Evolutionary conservation across 2,797 vertebrate species (phyloP).

Genomic region (Lepilemur septentrionalis): DNA sequence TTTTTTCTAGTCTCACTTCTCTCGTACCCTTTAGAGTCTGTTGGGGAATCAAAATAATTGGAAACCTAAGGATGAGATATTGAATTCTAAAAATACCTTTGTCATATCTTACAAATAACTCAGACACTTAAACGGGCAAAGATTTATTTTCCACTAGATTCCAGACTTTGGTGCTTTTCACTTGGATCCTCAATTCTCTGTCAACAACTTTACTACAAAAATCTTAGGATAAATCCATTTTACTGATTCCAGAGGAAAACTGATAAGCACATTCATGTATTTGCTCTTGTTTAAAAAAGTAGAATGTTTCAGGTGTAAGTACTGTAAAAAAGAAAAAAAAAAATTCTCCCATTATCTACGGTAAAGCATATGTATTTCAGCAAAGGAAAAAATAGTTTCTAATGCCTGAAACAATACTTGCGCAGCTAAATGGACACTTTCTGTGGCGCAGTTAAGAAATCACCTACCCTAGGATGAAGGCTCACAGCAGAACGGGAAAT

Average conservation of each 20-base stretch:
- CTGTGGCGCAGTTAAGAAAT: background rate
- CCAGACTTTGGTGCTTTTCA: background rate
- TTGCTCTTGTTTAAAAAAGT: background rate
- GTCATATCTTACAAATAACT: background rate
- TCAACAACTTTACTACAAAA: background rate
- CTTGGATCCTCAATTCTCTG: background rate
- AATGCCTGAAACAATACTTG: background rate
- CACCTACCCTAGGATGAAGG: background rate
- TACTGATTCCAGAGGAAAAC: background rate
- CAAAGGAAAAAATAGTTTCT: background rate
- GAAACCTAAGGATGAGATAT: background rate
- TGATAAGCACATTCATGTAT: background rate
- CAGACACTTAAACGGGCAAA: background rate
- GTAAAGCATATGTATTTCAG: background rate
- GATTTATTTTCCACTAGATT: background rate
- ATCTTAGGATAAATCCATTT: background rate
- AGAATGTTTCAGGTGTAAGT: background rate
- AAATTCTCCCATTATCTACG: background rate
- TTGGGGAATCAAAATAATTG: conserved; percentile 39
- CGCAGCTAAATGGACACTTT: background rate
- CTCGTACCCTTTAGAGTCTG: background rate
- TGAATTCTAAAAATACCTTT: conserved; percentile 14
- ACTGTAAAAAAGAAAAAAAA: background rate
- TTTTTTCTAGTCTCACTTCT: background rate
- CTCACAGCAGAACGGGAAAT: background rate